These are phyloP conservation scores for Alouatta palliata DNA, from an alignment of 2,113 vertebrate species.

Conservation along the genomic window DNA sequence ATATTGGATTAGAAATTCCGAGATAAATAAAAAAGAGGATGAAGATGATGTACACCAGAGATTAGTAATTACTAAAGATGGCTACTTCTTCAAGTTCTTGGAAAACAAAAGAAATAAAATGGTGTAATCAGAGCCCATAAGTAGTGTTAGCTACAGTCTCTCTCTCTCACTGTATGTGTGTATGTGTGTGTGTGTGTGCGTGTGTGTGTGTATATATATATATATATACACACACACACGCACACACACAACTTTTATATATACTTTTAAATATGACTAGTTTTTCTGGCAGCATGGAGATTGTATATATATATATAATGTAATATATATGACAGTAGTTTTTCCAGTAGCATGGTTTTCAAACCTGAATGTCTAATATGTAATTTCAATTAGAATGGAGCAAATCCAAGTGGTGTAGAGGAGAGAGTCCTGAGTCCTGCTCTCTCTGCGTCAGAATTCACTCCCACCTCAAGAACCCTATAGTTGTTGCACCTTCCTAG, in stretches of 20 bases:
- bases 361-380: not conserved
- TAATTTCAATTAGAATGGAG: not conserved
- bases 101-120: not conserved
- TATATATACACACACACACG: not conserved
- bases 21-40: not conserved
- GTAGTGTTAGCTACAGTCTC: not conserved
- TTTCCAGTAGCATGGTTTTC: not conserved
- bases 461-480: too few relatives aligned
- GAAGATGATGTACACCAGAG: not conserved
- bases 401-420: too few relatives aligned
- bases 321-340: not conserved
- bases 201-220: too few relatives aligned
- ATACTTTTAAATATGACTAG: not conserved
- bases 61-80: not conserved
- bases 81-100: not conserved
- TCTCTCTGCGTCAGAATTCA: accelerated
- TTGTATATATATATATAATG: too few relatives aligned
- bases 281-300: too few relatives aligned
- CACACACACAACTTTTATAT: not conserved
- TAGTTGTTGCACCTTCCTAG: not conserved
- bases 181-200: accelerated
- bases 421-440: not conserved
- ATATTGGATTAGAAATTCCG: not conserved
- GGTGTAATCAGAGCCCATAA: not conserved
- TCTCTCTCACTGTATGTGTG: too few relatives aligned